Percentiles rank a stretch among this genome's conserved stretches.
These are phyloP conservation scores for Aeoliscus strigatus DNA, from an alignment of 2,797 vertebrate genomes.

Conservation along the genomic window DNA sequence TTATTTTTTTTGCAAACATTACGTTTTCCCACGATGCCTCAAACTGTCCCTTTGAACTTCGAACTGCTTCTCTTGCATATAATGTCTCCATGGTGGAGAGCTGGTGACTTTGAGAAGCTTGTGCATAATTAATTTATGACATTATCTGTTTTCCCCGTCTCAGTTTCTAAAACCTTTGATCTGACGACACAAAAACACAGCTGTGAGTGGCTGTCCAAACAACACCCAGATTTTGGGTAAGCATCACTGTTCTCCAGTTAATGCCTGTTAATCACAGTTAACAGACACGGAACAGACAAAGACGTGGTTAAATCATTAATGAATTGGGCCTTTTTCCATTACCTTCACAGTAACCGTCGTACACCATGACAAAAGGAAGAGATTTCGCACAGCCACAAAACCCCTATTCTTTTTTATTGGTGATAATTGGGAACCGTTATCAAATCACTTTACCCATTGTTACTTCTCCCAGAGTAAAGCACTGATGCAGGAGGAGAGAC, in stretches of 20 bases:
- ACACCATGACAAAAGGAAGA: slow-evolving; percentile 22
- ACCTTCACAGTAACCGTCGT: slow-evolving; percentile 26
- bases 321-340: slow-evolving; percentile 30
- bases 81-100: too few species aligned
- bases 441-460: slow-evolving; percentile 29
- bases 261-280: slow-evolving; percentile 31
- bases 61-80: too few species aligned
- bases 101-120: too few species aligned
- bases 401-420: slow-evolving; percentile 2
- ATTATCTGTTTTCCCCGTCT: slow-evolving; percentile 12
- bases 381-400: slow-evolving; percentile 1
- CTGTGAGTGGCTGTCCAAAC: slow-evolving; percentile 37
- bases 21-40: too few species aligned
- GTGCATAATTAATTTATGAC: too few species aligned
- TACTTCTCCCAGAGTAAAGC: slow-evolving; percentile 21
- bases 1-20: too few species aligned
- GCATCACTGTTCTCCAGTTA: slow-evolving; percentile 20
- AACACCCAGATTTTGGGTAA: slow-evolving; percentile 41
- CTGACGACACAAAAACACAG: slow-evolving; percentile 27
- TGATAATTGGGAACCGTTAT: slow-evolving; percentile 48
- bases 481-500: slow-evolving; percentile 21
- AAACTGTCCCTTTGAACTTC: too few species aligned
- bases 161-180: slow-evolving; percentile 13
- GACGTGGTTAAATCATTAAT: slow-evolving; percentile 43
- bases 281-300: slow-evolving; percentile 42